Evolutionary conservation across 1,140 invertebrate genomes (phyloP).

Genomic region (Andrena cerasifolii): DNA sequence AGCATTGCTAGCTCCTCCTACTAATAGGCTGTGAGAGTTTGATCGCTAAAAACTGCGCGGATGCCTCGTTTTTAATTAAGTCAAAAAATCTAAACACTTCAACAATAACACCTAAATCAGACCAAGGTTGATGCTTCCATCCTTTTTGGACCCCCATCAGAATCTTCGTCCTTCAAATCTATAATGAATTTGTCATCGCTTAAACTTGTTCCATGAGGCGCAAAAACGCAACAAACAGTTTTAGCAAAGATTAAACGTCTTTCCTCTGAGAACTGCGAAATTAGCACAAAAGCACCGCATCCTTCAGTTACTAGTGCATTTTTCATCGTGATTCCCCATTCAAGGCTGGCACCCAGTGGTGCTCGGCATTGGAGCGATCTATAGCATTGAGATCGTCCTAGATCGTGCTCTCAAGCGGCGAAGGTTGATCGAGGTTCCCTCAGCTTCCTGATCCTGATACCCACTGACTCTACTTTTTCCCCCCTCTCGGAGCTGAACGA

Average conservation of each 20-base stretch:
- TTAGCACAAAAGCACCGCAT: no score
- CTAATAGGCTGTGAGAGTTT: neutral
- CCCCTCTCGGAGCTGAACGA: slow-evolving; percentile 48
- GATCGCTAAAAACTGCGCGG: neutral
- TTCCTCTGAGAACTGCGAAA: no score
- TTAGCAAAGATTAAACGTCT: no score
- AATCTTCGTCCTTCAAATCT: no score
- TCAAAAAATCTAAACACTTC: no score
- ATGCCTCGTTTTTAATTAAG: neutral
- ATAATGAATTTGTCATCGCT: no score
- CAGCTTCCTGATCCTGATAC: slow-evolving; percentile 44
- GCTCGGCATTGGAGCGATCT: slow-evolving; percentile 15
- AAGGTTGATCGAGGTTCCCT: slow-evolving; percentile 27
- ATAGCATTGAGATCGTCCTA: slow-evolving; percentile 25
- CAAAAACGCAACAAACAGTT: no score
- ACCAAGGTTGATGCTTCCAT: no score
- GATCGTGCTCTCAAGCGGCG: slow-evolving; percentile 19
- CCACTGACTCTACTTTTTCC: slow-evolving; percentile 28
- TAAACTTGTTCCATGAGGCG: no score
- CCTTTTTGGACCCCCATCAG: no score
- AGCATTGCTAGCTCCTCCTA: neutral
- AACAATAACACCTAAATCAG: no score
- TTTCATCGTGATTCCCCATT: slow-evolving; percentile 21
- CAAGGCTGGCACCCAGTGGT: slow-evolving; percentile 20
- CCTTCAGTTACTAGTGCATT: slow-evolving; percentile 4